Evolutionary conservation across 1,140 invertebrate genomes (phyloP).

Genomic region (Asobara japonica): DNA sequence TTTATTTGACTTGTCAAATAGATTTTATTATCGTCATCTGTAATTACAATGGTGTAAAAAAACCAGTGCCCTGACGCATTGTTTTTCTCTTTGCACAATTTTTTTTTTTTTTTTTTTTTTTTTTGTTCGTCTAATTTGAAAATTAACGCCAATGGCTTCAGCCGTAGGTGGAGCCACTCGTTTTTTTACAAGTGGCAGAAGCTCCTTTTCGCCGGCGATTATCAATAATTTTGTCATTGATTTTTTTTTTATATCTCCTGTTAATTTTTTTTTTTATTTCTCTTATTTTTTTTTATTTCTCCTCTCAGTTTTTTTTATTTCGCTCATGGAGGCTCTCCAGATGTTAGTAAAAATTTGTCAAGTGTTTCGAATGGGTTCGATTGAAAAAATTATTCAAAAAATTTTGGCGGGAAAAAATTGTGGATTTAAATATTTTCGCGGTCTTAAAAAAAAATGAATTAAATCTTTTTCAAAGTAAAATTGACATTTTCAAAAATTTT

Average conservation of each 20-base stretch:
- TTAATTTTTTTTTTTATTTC: neutral
- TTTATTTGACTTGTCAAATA: constrained; percentile 39
- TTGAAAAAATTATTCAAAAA: too few species aligned
- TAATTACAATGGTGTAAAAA: constrained; percentile 45
- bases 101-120: constrained; percentile 4
- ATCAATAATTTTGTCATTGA: neutral
- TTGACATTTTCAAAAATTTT: neutral
- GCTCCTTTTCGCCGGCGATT: neutral
- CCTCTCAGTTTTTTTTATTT: neutral
- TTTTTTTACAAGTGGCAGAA: neutral
- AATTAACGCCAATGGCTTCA: neutral
- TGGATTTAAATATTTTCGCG: too few species aligned
- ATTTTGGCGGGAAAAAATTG: too few species aligned
- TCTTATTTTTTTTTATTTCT: neutral
- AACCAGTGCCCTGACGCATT: constrained; percentile 28
- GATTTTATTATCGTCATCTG: constrained; percentile 42
- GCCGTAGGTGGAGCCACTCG: neutral
- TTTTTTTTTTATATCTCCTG: neutral
- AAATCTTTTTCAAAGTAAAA: neutral
- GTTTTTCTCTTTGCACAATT: constrained; percentile 14
- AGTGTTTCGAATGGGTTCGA: too few species aligned
- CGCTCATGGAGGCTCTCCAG: too few species aligned
- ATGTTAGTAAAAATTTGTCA: too few species aligned
- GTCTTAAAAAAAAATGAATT: neutral
- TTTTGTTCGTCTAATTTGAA: neutral